Base-by-base conservation (phyloP, 2,113 vertebrate genomes). In the Vulpes ferrilata region DNA sequence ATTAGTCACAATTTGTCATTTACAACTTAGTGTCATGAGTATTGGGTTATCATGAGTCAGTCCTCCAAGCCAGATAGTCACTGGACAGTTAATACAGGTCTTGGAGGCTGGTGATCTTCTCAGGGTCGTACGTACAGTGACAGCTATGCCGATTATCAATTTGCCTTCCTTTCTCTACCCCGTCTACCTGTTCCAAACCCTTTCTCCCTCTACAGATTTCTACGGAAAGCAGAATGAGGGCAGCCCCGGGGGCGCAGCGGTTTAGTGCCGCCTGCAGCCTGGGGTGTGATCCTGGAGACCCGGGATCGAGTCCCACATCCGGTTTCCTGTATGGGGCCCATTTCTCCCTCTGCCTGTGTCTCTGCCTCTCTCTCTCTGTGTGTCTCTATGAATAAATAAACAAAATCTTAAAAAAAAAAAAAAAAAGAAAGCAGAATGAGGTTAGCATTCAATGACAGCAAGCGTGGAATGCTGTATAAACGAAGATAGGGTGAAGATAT, bases 401-500 rank as follows among this genome's bases (percentile, higher is more conserved):
- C 43, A 43, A 43, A 43, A 43, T 43, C 43, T 43, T 43, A 43
- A 43, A 43, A 43, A 43, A 43, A 43, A 43, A 43, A 62, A 79
- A n/a, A n/a, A n/a, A n/a, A n/a, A n/a, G n/a, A n/a, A 79, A 67
- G 23, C 35, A 73, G 53, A 38, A 30, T 25, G 51, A 81, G 4
- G n/a, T 27, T 17, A 64, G 2, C 2, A 11, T 22, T 51, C 32
- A 17, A 53, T n/a, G 30, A 43, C 0, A 53, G 23, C 5, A 27
- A 48, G 35, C 57, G 82, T 16, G 27, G 1, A 7, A 43, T 30
- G 23, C n/a, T n/a, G 3, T 55, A 65, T 25, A 48, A 74, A 67
- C 3, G 7, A 80, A 65, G 8, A 11, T 15, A 64, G 69, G n/a
- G 7, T 38, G 7, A n/a, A 7, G 2, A 38, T 1, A 30, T 0